Conservation (phyloP, 2,797 vertebrate genomes). For the Xenops minutus region DNA sequence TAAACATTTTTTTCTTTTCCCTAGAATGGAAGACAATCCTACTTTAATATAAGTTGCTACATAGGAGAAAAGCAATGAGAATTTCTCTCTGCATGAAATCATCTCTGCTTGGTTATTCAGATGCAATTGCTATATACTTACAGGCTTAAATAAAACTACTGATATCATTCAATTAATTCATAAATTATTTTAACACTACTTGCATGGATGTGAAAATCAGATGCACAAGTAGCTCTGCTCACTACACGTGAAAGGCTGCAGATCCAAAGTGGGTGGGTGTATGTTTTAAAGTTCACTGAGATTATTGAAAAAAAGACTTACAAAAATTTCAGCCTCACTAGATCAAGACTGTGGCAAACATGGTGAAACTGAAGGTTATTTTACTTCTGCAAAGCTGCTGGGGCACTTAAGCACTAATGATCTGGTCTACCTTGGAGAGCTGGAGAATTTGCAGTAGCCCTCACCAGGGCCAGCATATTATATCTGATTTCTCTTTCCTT, state of each 20-base stretch:
- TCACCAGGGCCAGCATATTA: not conserved
- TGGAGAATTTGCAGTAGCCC: not conserved
- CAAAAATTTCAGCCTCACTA: not conserved
- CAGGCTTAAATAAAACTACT: not conserved
- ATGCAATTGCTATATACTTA: not conserved
- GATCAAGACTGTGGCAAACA: not conserved
- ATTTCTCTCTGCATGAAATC: not conserved
- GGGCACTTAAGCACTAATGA: not conserved
- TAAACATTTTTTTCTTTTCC: not conserved
- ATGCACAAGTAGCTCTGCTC: not conserved
- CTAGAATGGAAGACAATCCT: not conserved
- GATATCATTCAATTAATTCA: not conserved
- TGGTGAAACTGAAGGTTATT: not conserved
- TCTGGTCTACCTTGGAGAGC: not conserved
- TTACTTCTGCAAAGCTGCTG: not conserved
- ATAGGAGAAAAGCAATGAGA: not conserved
- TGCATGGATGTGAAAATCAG: not conserved
- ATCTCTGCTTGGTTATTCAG: not conserved
- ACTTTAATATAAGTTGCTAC: not conserved
- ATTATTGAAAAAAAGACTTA: not conserved
- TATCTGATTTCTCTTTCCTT: not conserved
- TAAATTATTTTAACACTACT: not conserved
- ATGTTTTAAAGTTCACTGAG: not conserved
- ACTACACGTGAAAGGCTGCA: not conserved
- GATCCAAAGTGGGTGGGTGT: not conserved